Evolutionary conservation across 64 coral and sea anemone species (phyloP), one percentile per base, ranked within the genome.

Genomic region (Trachythela sp.): DNA sequence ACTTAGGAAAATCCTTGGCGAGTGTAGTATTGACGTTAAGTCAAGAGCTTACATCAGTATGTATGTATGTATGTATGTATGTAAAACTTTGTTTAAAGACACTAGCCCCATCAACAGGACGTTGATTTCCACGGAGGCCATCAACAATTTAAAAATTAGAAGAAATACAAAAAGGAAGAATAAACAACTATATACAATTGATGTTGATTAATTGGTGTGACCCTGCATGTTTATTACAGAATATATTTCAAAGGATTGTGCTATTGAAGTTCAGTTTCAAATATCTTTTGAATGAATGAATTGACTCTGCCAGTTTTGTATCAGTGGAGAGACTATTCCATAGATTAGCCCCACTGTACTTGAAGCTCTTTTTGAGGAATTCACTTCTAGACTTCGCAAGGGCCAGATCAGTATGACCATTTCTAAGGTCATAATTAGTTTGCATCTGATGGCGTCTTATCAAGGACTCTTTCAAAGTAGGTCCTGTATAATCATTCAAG

Each of bases 211-310:
- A 22, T 4, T 59, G 54, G 54, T 18, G 54, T 59, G 3, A 59
- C 54, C 54, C 54, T 18, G 24, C 15, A 15, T 9, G 48, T 49
- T 49, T 15, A 49, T 49, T 9, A 9, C 7, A 15, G 15, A 49
- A 9, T 49, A 49, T 49, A 15, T 49, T 49, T 49, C 48, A 49
- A 49, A 49, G 7, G 48, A n/a, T n/a, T n/a, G 54, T 18, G 54
- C 54, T 17, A 59, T 18, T 9, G 24, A 59, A n/a, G 24, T 59
- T n/a, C 18, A 9, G 24, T 59, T 59, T 59, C 18, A 88, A 75
- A 56, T 75, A 75, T 35, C 64, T 88, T 75, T 88, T 56, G 87
- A 54, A 77, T 4, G 31, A 34, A 14, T 8, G 31, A 34, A 77
- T 32, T 38, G 71, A 14, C 8, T 77, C 20, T 4, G 71, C 71